A percentile compares a stretch with the other conserved stretches of the same genome.
phyloP scores from a whole-genome alignment of 1,140 invertebrate genomes.

The Contarinia nasturtii region DNA sequence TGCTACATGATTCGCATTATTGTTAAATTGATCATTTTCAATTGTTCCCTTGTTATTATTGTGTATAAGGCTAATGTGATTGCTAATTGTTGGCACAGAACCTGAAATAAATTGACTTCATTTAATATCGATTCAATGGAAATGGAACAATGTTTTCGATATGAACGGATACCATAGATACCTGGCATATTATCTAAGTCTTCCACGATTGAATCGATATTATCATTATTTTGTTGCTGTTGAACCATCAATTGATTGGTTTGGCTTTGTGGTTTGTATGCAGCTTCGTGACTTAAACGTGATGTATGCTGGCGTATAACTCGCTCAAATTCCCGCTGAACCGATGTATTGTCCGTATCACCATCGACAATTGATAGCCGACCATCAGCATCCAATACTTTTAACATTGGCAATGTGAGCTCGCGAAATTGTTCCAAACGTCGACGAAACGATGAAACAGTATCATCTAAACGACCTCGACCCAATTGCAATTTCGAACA shows the following conservation, averaged over 20 bases:
- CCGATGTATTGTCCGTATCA: conserved; percentile 52
- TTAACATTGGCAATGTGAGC: conserved; percentile 70
- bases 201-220: conserved; percentile 16
- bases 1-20: too few relatives aligned
- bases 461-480: conserved; percentile 61
- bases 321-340: conserved; percentile 52
- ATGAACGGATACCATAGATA: too few relatives aligned
- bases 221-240: neutral
- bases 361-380: conserved; percentile 66
- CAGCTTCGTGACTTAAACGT: neutral
- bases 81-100: conserved; percentile 22
- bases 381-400: conserved; percentile 56
- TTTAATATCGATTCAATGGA: too few relatives aligned
- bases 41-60: conserved; percentile 8
- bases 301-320: conserved; percentile 41
- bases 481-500: conserved; percentile 72
- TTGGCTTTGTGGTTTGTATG: neutral
- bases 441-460: conserved; percentile 59
- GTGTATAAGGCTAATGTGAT: conserved; percentile 23
- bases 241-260: neutral
- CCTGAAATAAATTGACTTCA: too few relatives aligned
- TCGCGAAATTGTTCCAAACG: conserved; percentile 69
- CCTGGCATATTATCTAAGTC: conserved; percentile 22
- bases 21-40: too few relatives aligned
- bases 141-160: too few relatives aligned